Evolutionary conservation across 2,113 vertebrate species (phyloP).

Genomic region (Piaya cayana): DNA sequence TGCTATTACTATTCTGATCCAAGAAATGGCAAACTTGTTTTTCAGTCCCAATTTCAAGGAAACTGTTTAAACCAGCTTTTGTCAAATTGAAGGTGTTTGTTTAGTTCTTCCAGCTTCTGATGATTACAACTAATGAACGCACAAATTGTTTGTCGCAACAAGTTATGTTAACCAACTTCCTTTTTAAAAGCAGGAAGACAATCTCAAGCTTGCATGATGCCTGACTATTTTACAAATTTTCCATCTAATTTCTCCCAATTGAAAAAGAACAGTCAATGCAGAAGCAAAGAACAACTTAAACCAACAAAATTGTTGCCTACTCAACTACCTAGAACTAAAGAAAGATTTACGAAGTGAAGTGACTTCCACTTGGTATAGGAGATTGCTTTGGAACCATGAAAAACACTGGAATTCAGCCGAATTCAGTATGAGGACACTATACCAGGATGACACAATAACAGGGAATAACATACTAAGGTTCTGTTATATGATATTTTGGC

Average conservation of each 20-base stretch:
- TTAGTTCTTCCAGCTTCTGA: background rate
- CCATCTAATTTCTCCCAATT: background rate
- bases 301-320: background rate
- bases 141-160: background rate
- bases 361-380: background rate
- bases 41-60: background rate
- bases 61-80: background rate
- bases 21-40: background rate
- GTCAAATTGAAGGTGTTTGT: background rate
- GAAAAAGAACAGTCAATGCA: background rate
- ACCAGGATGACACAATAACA: background rate
- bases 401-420: background rate
- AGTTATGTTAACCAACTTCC: background rate
- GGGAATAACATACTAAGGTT: background rate
- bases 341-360: background rate
- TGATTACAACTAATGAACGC: background rate
- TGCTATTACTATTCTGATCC: background rate
- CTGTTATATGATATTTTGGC: background rate
- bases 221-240: background rate
- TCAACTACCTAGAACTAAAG: background rate
- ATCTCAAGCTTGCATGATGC: background rate
- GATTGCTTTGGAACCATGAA: background rate
- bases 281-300: background rate
- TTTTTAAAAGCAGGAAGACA: background rate
- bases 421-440: background rate